Evolutionary conservation across 2,888 invertebrate species (phyloP).

Genomic region (Micropterix aruncella): DNA sequence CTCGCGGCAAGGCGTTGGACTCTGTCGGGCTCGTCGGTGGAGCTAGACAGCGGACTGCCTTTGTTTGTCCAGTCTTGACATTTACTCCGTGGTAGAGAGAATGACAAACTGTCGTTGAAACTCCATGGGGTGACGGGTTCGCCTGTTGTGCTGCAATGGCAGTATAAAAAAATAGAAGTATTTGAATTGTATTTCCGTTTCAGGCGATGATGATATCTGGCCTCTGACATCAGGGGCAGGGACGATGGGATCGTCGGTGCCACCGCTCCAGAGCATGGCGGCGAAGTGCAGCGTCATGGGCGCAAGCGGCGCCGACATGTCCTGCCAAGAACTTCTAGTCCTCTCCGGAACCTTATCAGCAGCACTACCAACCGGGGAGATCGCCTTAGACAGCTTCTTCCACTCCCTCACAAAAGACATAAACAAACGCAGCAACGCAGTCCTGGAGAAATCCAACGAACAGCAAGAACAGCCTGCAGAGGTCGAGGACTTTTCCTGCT

Average conservation of each 20-base stretch:
- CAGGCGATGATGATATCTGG: constrained; percentile 57
- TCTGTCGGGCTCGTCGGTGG: too few species aligned
- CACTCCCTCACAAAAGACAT: constrained; percentile 66
- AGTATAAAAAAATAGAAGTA: neutral
- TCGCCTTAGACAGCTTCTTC: constrained; percentile 70
- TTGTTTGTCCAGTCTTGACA: too few species aligned
- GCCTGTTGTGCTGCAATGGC: too few species aligned
- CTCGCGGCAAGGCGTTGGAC: too few species aligned
- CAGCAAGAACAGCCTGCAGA: constrained; percentile 31
- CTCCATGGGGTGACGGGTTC: too few species aligned
- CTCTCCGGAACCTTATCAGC: constrained; percentile 85
- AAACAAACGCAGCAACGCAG: constrained; percentile 20
- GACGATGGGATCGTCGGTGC: constrained; percentile 20
- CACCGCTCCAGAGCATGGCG: constrained; percentile 10
- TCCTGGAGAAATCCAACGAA: constrained; percentile 2
- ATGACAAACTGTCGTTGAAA: too few species aligned
- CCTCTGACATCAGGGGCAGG: constrained; percentile 21
- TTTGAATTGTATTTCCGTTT: constrained; percentile 4
- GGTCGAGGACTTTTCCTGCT: constrained; percentile 62
- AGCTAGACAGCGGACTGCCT: too few species aligned
- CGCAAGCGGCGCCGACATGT: constrained; percentile 53
- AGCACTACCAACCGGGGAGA: constrained; percentile 76
- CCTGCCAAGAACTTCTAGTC: constrained; percentile 85
- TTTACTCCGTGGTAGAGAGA: too few species aligned
- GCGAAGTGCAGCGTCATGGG: constrained; percentile 22